phyloP scores from a whole-genome alignment of 2,888 invertebrate genomes.

The Stenichneumon culpator region DNA sequence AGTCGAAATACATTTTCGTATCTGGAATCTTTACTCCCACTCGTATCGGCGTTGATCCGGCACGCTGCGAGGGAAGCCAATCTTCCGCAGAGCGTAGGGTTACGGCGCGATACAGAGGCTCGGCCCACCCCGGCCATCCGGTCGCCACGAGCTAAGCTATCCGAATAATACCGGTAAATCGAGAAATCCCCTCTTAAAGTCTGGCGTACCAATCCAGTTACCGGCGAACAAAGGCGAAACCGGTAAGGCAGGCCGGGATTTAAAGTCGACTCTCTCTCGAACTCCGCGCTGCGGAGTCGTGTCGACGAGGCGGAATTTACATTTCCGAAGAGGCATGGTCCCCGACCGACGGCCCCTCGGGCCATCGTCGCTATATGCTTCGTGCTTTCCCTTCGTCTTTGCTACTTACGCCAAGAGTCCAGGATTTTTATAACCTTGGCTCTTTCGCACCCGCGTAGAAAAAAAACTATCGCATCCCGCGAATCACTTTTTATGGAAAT shows the following conservation, averaged over 20 bases:
- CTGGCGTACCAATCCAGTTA: slow-evolving; percentile 70
- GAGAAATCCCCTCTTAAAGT: slow-evolving; percentile 75
- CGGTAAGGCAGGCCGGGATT: slow-evolving; percentile 39
- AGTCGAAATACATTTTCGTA: slow-evolving; percentile 80
- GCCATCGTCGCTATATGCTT: slow-evolving; percentile 34
- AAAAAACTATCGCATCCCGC: neutral
- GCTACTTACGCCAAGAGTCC: neutral
- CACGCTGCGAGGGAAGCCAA: slow-evolving; percentile 51
- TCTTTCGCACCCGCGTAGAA: neutral
- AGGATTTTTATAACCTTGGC: neutral
- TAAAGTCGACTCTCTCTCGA: slow-evolving; percentile 35
- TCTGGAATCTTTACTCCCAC: slow-evolving; percentile 76
- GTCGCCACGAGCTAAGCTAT: slow-evolving; percentile 74
- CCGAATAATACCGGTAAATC: slow-evolving; percentile 80
- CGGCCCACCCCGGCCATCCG: slow-evolving; percentile 47
- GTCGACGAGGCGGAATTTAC: slow-evolving; percentile 68
- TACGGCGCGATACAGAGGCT: slow-evolving; percentile 46
- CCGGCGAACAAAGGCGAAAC: slow-evolving; percentile 68
- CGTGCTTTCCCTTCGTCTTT: slow-evolving; percentile 13
- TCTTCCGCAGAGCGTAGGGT: slow-evolving; percentile 39
- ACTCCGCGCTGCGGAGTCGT: slow-evolving; percentile 24
- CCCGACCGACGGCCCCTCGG: slow-evolving; percentile 23
- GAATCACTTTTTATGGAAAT: too few species aligned
- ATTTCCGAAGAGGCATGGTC: slow-evolving; percentile 58
- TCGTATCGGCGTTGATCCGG: slow-evolving; percentile 70